phyloP scores from a whole-genome alignment of 2,888 invertebrate genomes.

The Steinernema carpocapsae region DNA sequence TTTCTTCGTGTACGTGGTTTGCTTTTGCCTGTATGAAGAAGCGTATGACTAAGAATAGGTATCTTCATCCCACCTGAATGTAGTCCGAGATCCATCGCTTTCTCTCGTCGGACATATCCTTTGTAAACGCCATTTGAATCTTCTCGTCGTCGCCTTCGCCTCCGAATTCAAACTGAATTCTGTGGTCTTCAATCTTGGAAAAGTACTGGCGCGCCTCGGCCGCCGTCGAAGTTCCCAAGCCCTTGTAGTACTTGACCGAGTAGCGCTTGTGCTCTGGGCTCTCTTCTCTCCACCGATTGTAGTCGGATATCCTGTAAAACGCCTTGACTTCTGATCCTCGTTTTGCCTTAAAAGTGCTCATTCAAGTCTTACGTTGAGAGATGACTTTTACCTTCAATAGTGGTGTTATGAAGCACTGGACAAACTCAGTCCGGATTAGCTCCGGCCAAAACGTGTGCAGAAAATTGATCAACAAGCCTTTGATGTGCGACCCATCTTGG shows the following conservation, averaged over 20 bases:
- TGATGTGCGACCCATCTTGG: constrained; percentile 98
- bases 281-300: constrained; percentile 90
- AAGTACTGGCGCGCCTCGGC: constrained; percentile 98
- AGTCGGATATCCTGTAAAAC: constrained; percentile 95
- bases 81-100: constrained; percentile 93
- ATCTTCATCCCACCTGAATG: constrained; percentile 78
- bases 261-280: constrained; percentile 86
- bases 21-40: not conserved
- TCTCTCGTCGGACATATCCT: constrained; percentile 87
- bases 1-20: constrained; percentile 6
- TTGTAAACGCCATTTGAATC: constrained; percentile 90
- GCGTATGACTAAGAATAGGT: too few relatives aligned
- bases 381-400: constrained; percentile 81
- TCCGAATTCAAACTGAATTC: constrained; percentile 60
- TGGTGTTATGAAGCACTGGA: constrained; percentile 97
- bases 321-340: constrained; percentile 70
- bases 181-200: constrained; percentile 83
- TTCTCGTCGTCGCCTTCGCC: constrained; percentile 88
- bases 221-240: constrained; percentile 86
- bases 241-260: constrained; percentile 99
- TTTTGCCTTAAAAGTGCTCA: constrained; percentile 40
- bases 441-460: constrained; percentile 98
- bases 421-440: constrained; percentile 78
- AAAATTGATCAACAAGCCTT: constrained; percentile 94
- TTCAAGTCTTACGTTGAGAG: constrained; percentile 38